Conservation (phyloP, 2,888 invertebrate genomes). For the Alloscopus bannaensis region DNA sequence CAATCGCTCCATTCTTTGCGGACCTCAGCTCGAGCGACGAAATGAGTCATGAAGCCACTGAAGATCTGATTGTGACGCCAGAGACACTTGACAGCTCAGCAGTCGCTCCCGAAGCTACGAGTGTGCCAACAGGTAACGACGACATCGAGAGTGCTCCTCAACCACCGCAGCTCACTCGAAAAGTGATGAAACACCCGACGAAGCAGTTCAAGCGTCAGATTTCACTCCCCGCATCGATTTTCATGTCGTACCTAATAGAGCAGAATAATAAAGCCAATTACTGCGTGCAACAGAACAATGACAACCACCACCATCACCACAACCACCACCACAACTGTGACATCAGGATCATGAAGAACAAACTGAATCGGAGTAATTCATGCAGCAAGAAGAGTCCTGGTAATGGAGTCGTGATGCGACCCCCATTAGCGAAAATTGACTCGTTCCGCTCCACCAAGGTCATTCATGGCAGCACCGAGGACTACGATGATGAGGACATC, state of each 20-base stretch:
- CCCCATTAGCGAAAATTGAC: conserved; percentile 14
- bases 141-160: not conserved
- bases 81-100: not conserved
- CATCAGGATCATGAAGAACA: conserved; percentile 30
- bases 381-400: conserved; percentile 26
- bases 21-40: not conserved
- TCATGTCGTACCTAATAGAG: conserved; percentile 66
- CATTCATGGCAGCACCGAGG: conserved; percentile 36
- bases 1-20: too few relatives aligned
- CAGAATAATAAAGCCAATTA: conserved; percentile 53
- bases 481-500: conserved; percentile 36
- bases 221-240: conserved; percentile 70
- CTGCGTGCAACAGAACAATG: not conserved
- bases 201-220: conserved; percentile 69
- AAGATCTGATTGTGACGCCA: too few relatives aligned
- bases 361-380: conserved; percentile 42
- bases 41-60: too few relatives aligned
- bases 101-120: not conserved
- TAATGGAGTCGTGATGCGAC: conserved; percentile 8
- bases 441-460: conserved; percentile 27
- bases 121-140: conserved; percentile 1
- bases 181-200: conserved; percentile 40
- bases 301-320: conserved; percentile 21
- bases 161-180: conserved; percentile 9
- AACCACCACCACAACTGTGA: conserved; percentile 18